Evolutionary conservation across 2,888 invertebrate genomes (phyloP).

Genomic region (Aspidiotus rigidus): DNA sequence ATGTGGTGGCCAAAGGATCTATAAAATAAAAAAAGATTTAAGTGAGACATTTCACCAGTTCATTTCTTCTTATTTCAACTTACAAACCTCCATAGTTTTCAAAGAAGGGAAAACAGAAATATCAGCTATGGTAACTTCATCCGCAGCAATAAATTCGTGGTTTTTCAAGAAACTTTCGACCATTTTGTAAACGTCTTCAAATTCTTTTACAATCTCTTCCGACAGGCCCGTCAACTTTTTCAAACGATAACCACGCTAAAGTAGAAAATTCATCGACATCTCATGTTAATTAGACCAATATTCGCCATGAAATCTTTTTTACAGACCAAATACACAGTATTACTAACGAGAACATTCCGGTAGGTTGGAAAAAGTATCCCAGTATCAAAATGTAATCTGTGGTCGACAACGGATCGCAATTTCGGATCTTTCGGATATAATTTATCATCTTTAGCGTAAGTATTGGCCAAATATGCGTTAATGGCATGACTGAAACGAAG

Average conservation of each 20-base stretch:
- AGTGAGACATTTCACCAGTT: background rate
- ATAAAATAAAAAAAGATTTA: background rate
- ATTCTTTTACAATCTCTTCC: background rate
- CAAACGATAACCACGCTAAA: no score
- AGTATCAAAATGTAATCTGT: constrained; percentile 2
- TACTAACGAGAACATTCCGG: background rate
- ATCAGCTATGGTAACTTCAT: background rate
- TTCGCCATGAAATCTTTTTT: no score
- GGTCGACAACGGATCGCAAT: background rate
- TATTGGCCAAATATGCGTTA: background rate
- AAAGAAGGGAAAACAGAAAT: background rate
- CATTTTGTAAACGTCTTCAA: background rate
- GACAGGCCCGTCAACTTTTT: background rate
- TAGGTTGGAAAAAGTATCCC: background rate
- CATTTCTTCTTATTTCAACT: background rate
- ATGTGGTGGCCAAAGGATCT: background rate
- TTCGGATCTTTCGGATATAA: background rate
- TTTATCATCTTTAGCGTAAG: background rate
- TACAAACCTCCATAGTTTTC: background rate
- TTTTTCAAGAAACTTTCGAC: background rate
- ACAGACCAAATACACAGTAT: background rate
- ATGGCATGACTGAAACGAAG: background rate
- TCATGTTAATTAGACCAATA: no score
- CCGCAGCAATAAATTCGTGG: background rate
- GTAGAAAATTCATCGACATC: no score